Conservation (phyloP, 2,113 vertebrate species). For the Bubalus kerabau region DNA sequence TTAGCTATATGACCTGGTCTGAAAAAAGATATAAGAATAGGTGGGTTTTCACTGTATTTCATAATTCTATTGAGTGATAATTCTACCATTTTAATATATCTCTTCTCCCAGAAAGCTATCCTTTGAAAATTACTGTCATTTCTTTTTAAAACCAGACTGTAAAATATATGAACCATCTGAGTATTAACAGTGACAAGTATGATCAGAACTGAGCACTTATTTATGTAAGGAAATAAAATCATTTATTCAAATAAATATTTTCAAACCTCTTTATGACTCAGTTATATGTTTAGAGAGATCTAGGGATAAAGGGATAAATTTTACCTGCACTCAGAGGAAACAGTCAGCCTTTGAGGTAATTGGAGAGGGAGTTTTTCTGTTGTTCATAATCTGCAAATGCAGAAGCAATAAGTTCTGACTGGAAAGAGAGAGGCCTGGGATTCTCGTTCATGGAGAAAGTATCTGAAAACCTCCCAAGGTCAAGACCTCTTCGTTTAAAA, state of each 20-base stretch:
- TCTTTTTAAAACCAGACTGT: neutral
- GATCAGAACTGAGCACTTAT: neutral
- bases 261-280: neutral
- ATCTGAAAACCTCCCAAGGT: slow-evolving; percentile 73
- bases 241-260: neutral
- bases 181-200: neutral
- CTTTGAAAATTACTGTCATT: neutral
- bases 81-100: neutral
- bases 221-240: neutral
- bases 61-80: neutral
- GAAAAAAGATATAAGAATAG: neutral
- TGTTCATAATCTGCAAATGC: slow-evolving; percentile 79
- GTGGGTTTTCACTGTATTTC: neutral
- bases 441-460: slow-evolving; percentile 64
- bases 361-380: slow-evolving; percentile 72
- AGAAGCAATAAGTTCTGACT: slow-evolving; percentile 72
- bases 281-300: neutral
- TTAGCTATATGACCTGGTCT: neutral
- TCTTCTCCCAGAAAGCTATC: slow-evolving; percentile 16
- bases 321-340: slow-evolving; percentile 37
- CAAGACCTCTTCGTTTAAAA: slow-evolving; percentile 78
- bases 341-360: slow-evolving; percentile 59
- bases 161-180: neutral
- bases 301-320: neutral
- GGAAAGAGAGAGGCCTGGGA: slow-evolving; percentile 64